Conservation (phyloP, 2,888 invertebrate species). For the Eudemis profundana region DNA sequence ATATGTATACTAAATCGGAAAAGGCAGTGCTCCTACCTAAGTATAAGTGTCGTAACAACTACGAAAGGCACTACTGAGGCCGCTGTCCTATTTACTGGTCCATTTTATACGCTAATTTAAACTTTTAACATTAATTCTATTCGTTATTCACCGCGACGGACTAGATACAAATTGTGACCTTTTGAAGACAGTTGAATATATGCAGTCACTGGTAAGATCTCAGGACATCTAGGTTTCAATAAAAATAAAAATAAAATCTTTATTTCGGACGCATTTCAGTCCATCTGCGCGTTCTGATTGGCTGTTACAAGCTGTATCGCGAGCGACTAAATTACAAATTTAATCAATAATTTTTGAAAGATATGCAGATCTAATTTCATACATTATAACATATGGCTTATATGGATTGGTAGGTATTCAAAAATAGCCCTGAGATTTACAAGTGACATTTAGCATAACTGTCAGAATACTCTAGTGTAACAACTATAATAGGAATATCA, state of each 20-base stretch:
- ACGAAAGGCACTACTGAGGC: constrained; percentile 83
- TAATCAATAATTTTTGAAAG: too few species aligned
- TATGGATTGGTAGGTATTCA: too few species aligned
- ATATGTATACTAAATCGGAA: constrained; percentile 47
- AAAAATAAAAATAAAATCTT: too few species aligned
- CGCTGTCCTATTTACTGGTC: constrained; percentile 80
- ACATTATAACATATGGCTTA: too few species aligned
- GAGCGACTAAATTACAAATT: too few species aligned
- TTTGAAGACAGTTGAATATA: not conserved
- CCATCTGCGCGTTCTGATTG: too few species aligned
- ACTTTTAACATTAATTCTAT: constrained; percentile 42
- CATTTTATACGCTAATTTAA: constrained; percentile 57
- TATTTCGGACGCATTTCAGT: too few species aligned
- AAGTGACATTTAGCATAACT: constrained; percentile 1
- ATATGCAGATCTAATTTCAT: too few species aligned
- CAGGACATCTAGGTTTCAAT: not conserved
- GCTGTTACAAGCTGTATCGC: too few species aligned
- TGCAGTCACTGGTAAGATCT: not conserved
- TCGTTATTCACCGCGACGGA: constrained; percentile 33
- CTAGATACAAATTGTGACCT: constrained; percentile 35
- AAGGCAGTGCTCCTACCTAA: constrained; percentile 68
- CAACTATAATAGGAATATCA: constrained; percentile 15
- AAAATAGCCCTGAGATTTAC: not conserved
- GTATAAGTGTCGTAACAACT: constrained; percentile 46
- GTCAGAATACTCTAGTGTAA: constrained; percentile 11